These are phyloP conservation scores for Danio rerio DNA, from an alignment of 2,113 vertebrate species.

Conservation along the genomic window DNA sequence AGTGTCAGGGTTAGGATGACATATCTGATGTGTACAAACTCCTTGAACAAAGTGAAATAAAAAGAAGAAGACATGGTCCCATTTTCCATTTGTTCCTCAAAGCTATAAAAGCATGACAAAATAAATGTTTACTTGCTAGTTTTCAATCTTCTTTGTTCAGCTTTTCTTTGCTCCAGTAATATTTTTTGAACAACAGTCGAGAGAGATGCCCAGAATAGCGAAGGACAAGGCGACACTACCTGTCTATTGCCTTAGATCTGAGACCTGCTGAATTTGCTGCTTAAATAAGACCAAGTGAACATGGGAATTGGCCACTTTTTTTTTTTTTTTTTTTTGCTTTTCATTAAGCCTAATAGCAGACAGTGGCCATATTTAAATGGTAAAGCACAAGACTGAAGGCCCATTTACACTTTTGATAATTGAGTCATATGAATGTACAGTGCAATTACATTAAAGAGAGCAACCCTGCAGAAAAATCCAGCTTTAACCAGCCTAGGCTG, in stretches of 20 bases:
- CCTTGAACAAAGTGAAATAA: constrained; percentile 62
- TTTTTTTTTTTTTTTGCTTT: background rate
- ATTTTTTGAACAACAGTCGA: background rate
- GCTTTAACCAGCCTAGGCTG: too few species aligned
- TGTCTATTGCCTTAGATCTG: background rate
- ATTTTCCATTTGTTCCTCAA: constrained; percentile 58
- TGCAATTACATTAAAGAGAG: too few species aligned
- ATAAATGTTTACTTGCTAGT: background rate
- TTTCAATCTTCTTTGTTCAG: background rate
- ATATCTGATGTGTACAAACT: constrained; percentile 59
- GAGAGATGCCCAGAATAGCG: background rate
- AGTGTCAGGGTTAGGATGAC: constrained; percentile 49
- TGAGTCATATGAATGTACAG: too few species aligned
- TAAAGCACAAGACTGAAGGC: too few species aligned
- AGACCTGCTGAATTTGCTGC: background rate
- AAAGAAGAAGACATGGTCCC: constrained; percentile 51
- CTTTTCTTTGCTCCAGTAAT: background rate
- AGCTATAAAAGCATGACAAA: background rate
- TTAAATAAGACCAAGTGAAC: background rate
- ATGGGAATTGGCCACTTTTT: background rate
- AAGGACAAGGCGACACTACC: background rate
- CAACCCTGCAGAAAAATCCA: too few species aligned
- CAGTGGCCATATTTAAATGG: too few species aligned
- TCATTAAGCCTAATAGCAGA: too few species aligned
- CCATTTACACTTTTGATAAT: too few species aligned